These are phyloP conservation scores for Capromys pilorides DNA, from an alignment of 2,797 vertebrate species.

Conservation along the genomic window DNA sequence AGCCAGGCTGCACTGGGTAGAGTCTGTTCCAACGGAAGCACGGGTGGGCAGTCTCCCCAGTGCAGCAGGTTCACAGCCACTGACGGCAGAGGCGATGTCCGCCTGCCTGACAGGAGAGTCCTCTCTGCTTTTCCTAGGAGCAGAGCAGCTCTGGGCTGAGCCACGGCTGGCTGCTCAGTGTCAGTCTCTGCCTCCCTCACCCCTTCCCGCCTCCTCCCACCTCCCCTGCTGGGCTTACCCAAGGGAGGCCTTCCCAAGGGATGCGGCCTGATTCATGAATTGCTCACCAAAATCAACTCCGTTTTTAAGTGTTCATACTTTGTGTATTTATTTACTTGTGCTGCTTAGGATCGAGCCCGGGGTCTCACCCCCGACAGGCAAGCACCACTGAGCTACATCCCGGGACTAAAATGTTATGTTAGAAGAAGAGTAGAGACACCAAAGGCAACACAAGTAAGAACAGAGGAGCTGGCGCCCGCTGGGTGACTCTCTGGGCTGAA, in stretches of 20 bases:
- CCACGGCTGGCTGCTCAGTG: accelerated
- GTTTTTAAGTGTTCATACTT: background rate
- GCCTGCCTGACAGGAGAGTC: too few relatives aligned
- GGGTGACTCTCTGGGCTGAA: background rate
- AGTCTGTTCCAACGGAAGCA: too few relatives aligned
- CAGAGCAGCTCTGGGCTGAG: background rate
- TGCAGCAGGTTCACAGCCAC: too few relatives aligned
- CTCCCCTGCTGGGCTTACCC: background rate
- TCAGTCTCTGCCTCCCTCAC: background rate
- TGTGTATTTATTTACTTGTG: background rate
- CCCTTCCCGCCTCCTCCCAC: too few relatives aligned
- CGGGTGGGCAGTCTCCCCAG: background rate
- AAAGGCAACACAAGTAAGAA: accelerated
- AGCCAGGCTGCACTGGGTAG: background rate
- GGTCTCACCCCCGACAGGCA: background rate
- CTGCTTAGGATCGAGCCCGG: background rate
- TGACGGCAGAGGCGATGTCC: accelerated
- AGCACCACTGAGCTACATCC: background rate
- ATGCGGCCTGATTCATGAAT: too few relatives aligned
- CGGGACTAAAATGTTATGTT: background rate
- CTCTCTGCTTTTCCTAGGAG: background rate
- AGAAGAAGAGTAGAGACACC: background rate
- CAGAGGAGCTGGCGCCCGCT: accelerated
- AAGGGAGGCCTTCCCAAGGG: too few relatives aligned
- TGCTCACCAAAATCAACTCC: background rate